phyloP scores from a whole-genome alignment of 2,113 vertebrate genomes.

The Psammodynastes pulverulentus region DNA sequence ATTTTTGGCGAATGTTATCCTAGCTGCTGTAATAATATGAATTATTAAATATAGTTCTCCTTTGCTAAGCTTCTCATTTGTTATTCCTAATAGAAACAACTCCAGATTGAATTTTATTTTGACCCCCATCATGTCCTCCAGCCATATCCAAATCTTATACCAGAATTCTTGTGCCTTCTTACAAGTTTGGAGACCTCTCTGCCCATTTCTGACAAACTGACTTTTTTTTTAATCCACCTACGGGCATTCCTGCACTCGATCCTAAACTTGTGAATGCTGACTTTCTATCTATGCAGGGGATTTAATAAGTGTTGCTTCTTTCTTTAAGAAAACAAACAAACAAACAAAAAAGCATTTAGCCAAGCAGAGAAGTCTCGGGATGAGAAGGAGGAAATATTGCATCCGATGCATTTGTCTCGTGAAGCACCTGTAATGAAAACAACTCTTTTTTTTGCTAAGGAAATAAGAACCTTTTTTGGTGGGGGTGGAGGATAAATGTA shows the following conservation, averaged over 20 bases:
- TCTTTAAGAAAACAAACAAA: too few relatives aligned
- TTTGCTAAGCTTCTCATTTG: too few relatives aligned
- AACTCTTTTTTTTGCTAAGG: not conserved
- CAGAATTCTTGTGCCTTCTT: too few relatives aligned
- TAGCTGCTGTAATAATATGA: too few relatives aligned
- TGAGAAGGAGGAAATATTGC: not conserved
- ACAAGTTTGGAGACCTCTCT: too few relatives aligned
- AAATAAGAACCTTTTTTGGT: not conserved
- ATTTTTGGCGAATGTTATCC: too few relatives aligned
- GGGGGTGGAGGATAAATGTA: not conserved
- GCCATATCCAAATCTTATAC: too few relatives aligned
- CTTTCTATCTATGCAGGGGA: not conserved
- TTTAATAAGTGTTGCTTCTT: not conserved
- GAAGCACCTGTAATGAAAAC: not conserved
- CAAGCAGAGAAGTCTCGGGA: not conserved
- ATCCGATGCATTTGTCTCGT: not conserved
- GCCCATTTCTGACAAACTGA: too few relatives aligned
- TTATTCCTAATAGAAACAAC: too few relatives aligned
- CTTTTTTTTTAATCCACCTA: not conserved
- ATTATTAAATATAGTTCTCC: too few relatives aligned
- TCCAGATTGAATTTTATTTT: too few relatives aligned
- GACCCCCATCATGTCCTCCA: too few relatives aligned
- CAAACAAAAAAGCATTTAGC: not conserved
- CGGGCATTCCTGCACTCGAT: not conserved
- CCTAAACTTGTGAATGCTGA: not conserved